Conservation (phyloP, 2,888 invertebrate species). For the Lycophotia porphyrea region DNA sequence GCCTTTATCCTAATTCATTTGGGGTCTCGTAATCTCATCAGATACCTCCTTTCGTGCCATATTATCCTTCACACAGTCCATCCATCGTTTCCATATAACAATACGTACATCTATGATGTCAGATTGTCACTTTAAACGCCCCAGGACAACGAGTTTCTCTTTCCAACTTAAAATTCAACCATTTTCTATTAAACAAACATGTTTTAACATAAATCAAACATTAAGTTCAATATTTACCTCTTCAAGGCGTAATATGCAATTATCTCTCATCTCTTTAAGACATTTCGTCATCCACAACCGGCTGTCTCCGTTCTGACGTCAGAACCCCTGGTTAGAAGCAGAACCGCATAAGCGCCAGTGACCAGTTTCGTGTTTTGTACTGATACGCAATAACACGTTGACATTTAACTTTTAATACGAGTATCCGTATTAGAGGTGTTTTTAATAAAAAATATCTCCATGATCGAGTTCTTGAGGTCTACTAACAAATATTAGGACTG, state of each 20-base stretch:
- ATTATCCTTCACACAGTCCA: too few species aligned
- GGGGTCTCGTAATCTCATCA: too few species aligned
- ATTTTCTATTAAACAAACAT: constrained; percentile 38
- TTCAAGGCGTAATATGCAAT: constrained; percentile 22
- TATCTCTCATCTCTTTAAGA: constrained; percentile 22
- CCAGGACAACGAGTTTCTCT: constrained; percentile 6
- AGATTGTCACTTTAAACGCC: not conserved
- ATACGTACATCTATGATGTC: not conserved
- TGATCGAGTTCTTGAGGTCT: constrained; percentile 9
- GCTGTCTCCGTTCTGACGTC: constrained; percentile 43
- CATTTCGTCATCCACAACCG: constrained; percentile 44
- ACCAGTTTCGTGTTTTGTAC: constrained; percentile 50
- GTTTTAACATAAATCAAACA: constrained; percentile 44
- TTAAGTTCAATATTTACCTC: constrained; percentile 37
- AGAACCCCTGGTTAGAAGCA: constrained; percentile 11
- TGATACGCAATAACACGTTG: constrained; percentile 62
- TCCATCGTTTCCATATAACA: too few species aligned
- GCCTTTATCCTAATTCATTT: too few species aligned
- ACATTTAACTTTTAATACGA: constrained; percentile 52
- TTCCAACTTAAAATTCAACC: constrained; percentile 2
- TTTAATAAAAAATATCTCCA: constrained; percentile 37
- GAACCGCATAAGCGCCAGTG: constrained; percentile 34
- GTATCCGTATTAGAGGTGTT: constrained; percentile 25
- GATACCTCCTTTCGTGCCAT: too few species aligned
- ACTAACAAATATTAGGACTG: constrained; percentile 2